Evolutionary conservation across 2,113 vertebrate genomes (phyloP).

Genomic region (Oncorhynchus gorbuscha): DNA sequence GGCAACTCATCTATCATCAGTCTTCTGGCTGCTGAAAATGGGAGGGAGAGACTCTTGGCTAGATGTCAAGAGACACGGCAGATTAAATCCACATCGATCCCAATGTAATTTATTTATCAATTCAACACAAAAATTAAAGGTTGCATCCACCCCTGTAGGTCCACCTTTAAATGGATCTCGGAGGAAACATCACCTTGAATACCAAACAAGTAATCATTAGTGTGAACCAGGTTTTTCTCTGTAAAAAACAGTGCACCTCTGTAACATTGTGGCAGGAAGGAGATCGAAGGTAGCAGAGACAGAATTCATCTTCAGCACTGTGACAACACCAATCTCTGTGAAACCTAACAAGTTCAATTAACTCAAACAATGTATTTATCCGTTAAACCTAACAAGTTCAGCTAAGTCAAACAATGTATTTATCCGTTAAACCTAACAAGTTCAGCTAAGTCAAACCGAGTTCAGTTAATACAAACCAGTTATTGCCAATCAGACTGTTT

Average conservation of each 20-base stretch:
- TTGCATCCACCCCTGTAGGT: constrained; percentile 56
- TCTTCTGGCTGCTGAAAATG: constrained; percentile 14
- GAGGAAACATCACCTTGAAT: constrained; percentile 44
- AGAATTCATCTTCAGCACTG: too few relatives aligned
- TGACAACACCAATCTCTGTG: too few relatives aligned
- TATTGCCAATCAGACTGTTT: too few relatives aligned
- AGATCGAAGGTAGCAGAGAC: background rate
- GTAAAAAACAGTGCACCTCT: background rate
- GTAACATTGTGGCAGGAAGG: background rate
- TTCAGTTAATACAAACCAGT: too few relatives aligned
- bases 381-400: too few relatives aligned
- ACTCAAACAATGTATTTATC: too few relatives aligned
- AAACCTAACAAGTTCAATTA: too few relatives aligned
- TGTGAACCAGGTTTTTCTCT: background rate
- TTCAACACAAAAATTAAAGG: constrained; percentile 70
- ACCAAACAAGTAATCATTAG: constrained; percentile 27
- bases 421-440: too few relatives aligned
- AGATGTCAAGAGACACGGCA: constrained; percentile 40
- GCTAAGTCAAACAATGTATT: too few relatives aligned
- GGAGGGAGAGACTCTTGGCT: constrained; percentile 43
- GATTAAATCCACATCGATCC: constrained; percentile 71
- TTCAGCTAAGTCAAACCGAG: too few relatives aligned
- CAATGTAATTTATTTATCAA: constrained; percentile 68
- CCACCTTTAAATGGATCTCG: constrained; percentile 46
- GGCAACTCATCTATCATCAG: constrained; percentile 53